These are phyloP conservation scores for Philonicus albiceps DNA, from an alignment of 2,888 invertebrate genomes.

Conservation along the genomic window DNA sequence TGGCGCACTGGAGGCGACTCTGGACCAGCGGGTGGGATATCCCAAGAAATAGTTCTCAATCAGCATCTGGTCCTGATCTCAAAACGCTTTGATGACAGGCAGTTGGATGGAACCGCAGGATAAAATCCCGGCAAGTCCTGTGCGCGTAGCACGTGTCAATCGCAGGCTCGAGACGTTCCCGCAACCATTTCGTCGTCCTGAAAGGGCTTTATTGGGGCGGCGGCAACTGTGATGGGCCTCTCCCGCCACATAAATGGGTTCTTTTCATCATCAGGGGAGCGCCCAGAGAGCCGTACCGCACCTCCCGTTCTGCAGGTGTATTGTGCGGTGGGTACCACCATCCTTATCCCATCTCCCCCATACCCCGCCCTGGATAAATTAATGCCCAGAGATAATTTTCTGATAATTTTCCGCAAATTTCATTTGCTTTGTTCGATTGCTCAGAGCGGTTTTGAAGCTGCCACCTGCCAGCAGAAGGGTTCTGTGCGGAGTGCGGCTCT, in stretches of 20 bases:
- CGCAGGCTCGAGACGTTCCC: conserved; percentile 16
- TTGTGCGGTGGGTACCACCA: background rate
- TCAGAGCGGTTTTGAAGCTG: background rate
- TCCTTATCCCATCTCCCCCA: no score
- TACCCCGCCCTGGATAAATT: background rate
- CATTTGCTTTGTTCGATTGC: conserved; percentile 19
- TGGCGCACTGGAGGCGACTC: background rate
- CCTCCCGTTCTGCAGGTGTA: background rate
- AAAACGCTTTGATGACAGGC: conserved; percentile 54
- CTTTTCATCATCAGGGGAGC: background rate
- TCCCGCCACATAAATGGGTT: conserved; percentile 6
- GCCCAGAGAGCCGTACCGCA: background rate
- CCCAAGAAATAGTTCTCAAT: conserved; percentile 53
- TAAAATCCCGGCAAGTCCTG: conserved; percentile 42
- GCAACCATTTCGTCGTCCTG: conserved; percentile 1
- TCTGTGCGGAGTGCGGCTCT: background rate
- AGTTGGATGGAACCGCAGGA: conserved; percentile 47
- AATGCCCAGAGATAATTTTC: conserved; percentile 31
- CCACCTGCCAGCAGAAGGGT: background rate
- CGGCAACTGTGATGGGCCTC: no score
- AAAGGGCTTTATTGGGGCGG: conserved; percentile 18
- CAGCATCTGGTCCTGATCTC: conserved; percentile 62
- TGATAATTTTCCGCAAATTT: conserved; percentile 22
- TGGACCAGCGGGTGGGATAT: background rate
- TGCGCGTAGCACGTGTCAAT: conserved; percentile 45